Conservation (phyloP, 2,797 vertebrate species). For the Sebastes matsubarae region DNA sequence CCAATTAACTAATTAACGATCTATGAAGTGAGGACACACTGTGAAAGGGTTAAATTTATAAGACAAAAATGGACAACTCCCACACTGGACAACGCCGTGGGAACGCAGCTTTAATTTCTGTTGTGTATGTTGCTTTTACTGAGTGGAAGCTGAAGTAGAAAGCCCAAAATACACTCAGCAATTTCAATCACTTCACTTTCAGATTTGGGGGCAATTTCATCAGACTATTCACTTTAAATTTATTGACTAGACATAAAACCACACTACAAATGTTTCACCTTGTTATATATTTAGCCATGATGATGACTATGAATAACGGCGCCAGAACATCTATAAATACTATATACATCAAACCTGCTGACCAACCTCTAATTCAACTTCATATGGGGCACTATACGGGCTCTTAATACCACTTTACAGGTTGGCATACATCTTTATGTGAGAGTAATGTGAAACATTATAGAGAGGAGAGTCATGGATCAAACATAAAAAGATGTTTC, state of each 20-base stretch:
- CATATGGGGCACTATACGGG: not conserved
- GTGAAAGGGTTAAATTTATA: no score
- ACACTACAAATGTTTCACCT: not conserved
- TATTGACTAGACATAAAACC: not conserved
- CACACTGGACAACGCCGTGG: no score
- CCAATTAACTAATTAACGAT: no score
- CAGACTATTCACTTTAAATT: no score
- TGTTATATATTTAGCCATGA: not conserved
- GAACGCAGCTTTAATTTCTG: not conserved
- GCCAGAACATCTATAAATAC: not conserved
- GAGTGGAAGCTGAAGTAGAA: not conserved
- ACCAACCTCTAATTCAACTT: not conserved
- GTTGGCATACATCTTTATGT: not conserved
- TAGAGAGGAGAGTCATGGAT: not conserved
- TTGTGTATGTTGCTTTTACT: not conserved
- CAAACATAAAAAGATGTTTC: not conserved
- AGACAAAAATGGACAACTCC: no score
- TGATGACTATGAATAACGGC: not conserved
- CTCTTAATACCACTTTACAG: not conserved
- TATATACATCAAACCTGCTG: not conserved
- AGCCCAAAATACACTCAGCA: not conserved
- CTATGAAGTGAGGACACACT: rapidly evolving
- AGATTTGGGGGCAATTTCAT: not conserved
- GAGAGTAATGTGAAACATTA: not conserved
- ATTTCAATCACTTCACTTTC: not conserved